These are phyloP conservation scores for Torymus tubicola DNA, from an alignment of 2,888 invertebrate genomes.

Conservation along the genomic window DNA sequence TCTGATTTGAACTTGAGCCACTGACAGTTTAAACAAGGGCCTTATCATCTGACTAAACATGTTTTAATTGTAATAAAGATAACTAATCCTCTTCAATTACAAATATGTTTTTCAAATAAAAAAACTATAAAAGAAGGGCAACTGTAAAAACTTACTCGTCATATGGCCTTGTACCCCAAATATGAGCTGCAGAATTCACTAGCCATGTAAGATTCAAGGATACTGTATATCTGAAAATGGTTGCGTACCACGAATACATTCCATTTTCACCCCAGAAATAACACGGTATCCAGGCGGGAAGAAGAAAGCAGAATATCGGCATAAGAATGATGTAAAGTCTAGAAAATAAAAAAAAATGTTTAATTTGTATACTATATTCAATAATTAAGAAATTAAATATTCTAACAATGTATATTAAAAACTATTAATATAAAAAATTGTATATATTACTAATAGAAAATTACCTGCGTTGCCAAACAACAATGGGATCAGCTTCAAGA, in stretches of 20 bases:
- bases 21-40: too few species aligned
- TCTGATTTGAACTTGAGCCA: too few species aligned
- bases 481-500: constrained; percentile 88
- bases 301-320: constrained; percentile 86
- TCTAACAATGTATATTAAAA: too few species aligned
- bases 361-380: too few species aligned
- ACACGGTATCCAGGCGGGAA: constrained; percentile 88
- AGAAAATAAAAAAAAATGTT: constrained; percentile 54
- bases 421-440: neutral
- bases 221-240: constrained; percentile 86
- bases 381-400: too few species aligned
- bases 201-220: constrained; percentile 93
- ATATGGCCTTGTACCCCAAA: constrained; percentile 93
- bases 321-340: constrained; percentile 87
- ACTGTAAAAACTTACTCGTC: constrained; percentile 82
- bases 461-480: constrained; percentile 91
- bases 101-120: constrained; percentile 25
- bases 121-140: neutral
- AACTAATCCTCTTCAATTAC: too few species aligned
- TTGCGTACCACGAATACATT: constrained; percentile 86
- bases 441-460: neutral
- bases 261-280: constrained; percentile 86
- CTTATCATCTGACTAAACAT: too few species aligned
- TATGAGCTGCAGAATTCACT: constrained; percentile 95
- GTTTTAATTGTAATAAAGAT: too few species aligned